A percentile compares a stretch with the other conserved stretches of the same genome.
These are phyloP conservation scores for Tyto alba DNA, from an alignment of 2,113 vertebrate genomes.

Conservation along the genomic window DNA sequence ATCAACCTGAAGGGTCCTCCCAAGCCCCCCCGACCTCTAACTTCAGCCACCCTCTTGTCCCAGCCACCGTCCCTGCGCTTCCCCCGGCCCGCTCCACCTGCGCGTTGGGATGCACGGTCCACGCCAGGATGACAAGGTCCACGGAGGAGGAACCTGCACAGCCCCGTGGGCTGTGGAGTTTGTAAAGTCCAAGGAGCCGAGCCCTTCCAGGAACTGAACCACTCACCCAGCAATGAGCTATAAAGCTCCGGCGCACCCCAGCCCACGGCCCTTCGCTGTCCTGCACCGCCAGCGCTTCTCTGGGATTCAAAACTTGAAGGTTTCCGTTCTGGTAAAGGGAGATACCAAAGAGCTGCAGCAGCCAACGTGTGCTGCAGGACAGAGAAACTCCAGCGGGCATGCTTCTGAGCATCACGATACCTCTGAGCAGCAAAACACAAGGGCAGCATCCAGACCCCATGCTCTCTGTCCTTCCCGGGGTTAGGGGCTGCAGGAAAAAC, in stretches of 20 bases:
- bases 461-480: neutral
- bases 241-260: neutral
- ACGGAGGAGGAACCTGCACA: neutral
- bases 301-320: neutral
- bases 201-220: neutral
- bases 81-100: neutral
- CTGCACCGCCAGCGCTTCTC: accelerated
- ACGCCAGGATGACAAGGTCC: neutral
- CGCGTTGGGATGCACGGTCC: neutral
- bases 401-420: neutral
- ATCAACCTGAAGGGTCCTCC: neutral
- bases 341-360: neutral
- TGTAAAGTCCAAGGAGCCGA: neutral
- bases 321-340: neutral
- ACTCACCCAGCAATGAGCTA: neutral
- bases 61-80: neutral
- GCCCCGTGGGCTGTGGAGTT: neutral
- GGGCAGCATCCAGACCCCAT: accelerated
- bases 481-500: neutral
- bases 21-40: neutral
- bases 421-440: neutral
- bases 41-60: neutral
- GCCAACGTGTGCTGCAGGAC: neutral
- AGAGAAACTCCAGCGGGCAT: neutral
- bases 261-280: neutral